Conservation (phyloP, 2,888 invertebrate genomes). For the Eupithecia subumbrata region DNA sequence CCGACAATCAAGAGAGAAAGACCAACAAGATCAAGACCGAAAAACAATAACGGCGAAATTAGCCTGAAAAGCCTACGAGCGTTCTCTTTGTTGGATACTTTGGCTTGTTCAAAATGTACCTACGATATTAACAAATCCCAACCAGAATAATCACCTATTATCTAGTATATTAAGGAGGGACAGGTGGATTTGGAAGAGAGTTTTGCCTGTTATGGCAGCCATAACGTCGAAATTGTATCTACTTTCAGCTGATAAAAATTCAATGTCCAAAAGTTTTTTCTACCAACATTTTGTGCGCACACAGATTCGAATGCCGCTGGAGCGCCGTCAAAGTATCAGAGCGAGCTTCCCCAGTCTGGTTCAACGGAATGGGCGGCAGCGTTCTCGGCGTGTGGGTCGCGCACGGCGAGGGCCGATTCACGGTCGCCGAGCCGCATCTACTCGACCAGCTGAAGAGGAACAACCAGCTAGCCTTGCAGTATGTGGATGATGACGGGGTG, state of each 20-base stretch:
- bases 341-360: slow-evolving; percentile 89
- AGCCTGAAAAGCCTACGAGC: too few species aligned
- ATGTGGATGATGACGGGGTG: slow-evolving; percentile 90
- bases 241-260: background rate
- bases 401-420: slow-evolving; percentile 96
- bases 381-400: slow-evolving; percentile 98
- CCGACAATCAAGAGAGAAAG: too few species aligned
- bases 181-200: background rate
- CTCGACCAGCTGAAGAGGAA: slow-evolving; percentile 78
- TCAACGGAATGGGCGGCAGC: slow-evolving; percentile 94
- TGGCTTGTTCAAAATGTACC: too few species aligned
- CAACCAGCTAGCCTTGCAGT: slow-evolving; percentile 90
- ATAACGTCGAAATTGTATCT: too few species aligned
- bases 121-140: too few species aligned
- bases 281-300: background rate
- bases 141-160: too few species aligned
- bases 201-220: too few species aligned
- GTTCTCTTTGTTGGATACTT: too few species aligned
- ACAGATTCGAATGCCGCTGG: slow-evolving; percentile 88
- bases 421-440: slow-evolving; percentile 79
- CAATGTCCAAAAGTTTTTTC: background rate
- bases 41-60: too few species aligned
- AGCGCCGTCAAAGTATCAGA: slow-evolving; percentile 89
- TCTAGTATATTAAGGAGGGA: background rate
- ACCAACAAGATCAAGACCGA: too few species aligned